Conservation (phyloP, 2,888 invertebrate genomes). For the Drosophila glabriapex region DNA sequence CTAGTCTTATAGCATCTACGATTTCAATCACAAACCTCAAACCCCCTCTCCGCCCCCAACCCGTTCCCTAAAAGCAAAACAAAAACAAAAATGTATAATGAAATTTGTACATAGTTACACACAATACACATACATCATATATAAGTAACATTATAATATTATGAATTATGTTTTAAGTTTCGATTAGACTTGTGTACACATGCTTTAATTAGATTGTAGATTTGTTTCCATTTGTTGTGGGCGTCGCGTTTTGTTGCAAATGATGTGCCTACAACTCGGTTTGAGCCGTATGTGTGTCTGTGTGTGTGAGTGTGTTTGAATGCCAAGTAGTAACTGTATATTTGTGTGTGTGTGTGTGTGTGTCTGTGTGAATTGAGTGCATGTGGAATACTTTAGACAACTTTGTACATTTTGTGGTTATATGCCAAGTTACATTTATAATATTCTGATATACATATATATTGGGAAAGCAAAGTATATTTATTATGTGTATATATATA, state of each 20-base stretch:
- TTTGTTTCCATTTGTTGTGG: slow-evolving; percentile 73
- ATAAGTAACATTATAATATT: slow-evolving; percentile 35
- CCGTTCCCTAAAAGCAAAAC: slow-evolving; percentile 1
- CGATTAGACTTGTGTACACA: slow-evolving; percentile 65
- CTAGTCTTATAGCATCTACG: slow-evolving; percentile 67
- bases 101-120: slow-evolving; percentile 48
- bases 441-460: slow-evolving; percentile 51
- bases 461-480: slow-evolving; percentile 51
- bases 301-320: slow-evolving; percentile 16
- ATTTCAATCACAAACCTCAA: slow-evolving; percentile 31
- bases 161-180: slow-evolving; percentile 45
- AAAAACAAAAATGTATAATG: background rate
- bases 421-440: slow-evolving; percentile 64
- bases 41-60: background rate
- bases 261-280: slow-evolving; percentile 77
- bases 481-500: slow-evolving; percentile 51
- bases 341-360: slow-evolving; percentile 11
- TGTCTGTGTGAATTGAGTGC: slow-evolving; percentile 33
- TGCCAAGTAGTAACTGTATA: slow-evolving; percentile 27
- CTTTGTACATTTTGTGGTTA: slow-evolving; percentile 65
- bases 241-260: slow-evolving; percentile 73
- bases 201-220: slow-evolving; percentile 81
- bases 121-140: slow-evolving; percentile 36
- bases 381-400: slow-evolving; percentile 31
- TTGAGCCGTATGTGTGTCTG: slow-evolving; percentile 35